Base-by-base conservation (phyloP, 2,888 invertebrate species). In the Diadromus collaris region DNA sequence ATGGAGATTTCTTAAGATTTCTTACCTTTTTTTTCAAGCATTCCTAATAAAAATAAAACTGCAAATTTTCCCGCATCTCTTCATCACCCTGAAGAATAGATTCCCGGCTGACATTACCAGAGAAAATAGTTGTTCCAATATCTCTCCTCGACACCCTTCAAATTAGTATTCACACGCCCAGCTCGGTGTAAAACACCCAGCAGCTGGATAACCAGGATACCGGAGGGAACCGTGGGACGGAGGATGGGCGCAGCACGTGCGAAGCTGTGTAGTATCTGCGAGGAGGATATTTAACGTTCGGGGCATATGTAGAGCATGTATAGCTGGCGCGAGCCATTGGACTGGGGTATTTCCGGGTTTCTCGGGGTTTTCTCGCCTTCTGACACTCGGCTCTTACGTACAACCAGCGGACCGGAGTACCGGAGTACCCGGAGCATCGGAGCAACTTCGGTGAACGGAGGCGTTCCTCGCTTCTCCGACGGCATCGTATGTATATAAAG, bases 141-240 rank as follows among this genome's bases (percentile, higher is more conserved):
- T 54, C 34, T 44, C 56, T 38, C 64, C 44, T 51, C 51, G 67
- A 34, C 38, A 48, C 46, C 21, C 64, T 51, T 24, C 38, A 65
- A 71, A 76, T 76, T 76, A 76, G 65, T 65, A 71, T 71, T 65
- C 70, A 19, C 68, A 34, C 76, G 70, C 10, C 24, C 38, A 13
- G 51, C 51, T 7, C 27, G 7, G 34, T n/a, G 21, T 60, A 24
- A 34, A 48, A 48, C 46, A 38, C 21, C 65, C 7, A 13, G 46
- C 24, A 24, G 41, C 21, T 19, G 16, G 19, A 34, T 46, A 16
- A 19, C 10, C n/a, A n/a, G 34, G 54, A 19, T 19, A n/a, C 9
- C 34, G 29, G 65, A 38, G 46, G 24, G 48, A 67, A 71, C 60
- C 44, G 65, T 65, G 29, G 32, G 51, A 24, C 61, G 19, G 76